These are phyloP conservation scores for Spilarctia lutea DNA, from an alignment of 2,888 invertebrate genomes.

Conservation along the genomic window DNA sequence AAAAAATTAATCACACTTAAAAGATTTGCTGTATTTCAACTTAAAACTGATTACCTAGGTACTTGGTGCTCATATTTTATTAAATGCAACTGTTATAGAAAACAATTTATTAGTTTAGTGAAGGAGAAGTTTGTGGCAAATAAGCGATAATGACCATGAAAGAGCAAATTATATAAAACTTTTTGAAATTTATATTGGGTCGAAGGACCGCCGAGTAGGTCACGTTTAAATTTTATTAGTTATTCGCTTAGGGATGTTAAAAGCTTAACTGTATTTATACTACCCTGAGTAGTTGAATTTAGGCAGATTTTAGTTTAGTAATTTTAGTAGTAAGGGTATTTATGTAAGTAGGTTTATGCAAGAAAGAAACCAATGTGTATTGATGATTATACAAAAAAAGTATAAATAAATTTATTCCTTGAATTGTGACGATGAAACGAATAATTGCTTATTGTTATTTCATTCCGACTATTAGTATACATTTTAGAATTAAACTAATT, in stretches of 20 bases:
- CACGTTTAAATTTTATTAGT: conserved; percentile 71
- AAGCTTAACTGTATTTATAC: conserved; percentile 38
- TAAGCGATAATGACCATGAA: neutral
- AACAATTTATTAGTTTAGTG: neutral
- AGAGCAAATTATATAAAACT: conserved; percentile 37
- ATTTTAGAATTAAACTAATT: too few species aligned
- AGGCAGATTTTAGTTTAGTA: too few species aligned
- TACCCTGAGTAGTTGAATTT: conserved; percentile 13
- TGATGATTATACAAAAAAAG: neutral
- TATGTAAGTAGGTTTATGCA: neutral
- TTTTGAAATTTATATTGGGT: conserved; percentile 56
- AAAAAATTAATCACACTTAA: too few species aligned
- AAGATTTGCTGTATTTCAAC: too few species aligned
- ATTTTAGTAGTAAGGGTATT: neutral
- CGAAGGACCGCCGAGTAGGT: conserved; percentile 40
- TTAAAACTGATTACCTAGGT: too few species aligned
- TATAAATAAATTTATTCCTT: too few species aligned
- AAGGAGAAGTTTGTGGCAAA: neutral
- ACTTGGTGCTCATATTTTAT: too few species aligned
- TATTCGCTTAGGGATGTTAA: conserved; percentile 50
- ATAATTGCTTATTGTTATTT: too few species aligned
- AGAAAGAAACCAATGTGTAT: neutral
- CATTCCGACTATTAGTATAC: too few species aligned
- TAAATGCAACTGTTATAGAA: neutral
- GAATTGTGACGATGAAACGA: too few species aligned